A percentile compares a stretch with the other conserved stretches of the same genome.
phyloP scores from a whole-genome alignment of 1,140 invertebrate genomes.

The Zaprionus taronus region DNA sequence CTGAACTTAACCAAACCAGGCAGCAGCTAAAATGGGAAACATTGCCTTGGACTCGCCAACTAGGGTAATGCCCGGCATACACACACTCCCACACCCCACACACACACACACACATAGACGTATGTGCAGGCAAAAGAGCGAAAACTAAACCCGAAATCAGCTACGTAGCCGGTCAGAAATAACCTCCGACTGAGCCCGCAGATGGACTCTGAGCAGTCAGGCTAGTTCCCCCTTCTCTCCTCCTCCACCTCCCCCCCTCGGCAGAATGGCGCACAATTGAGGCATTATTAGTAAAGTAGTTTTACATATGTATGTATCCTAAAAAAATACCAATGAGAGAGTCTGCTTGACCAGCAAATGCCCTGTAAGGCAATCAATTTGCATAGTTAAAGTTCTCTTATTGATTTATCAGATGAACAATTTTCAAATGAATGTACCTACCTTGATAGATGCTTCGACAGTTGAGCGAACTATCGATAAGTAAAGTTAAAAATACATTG shows the following conservation, averaged over 20 bases:
- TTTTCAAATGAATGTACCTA: neutral
- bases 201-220: neutral
- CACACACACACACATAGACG: slow-evolving; percentile 12
- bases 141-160: slow-evolving; percentile 24
- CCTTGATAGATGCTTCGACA: accelerated
- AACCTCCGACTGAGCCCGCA: neutral
- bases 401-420: no score
- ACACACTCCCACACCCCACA: slow-evolving; percentile 13
- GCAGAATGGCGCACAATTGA: slow-evolving; percentile 72
- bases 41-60: slow-evolving; percentile 52
- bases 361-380: slow-evolving; percentile 5
- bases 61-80: slow-evolving; percentile 69
- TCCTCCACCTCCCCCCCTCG: neutral
- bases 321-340: neutral
- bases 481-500: no score
- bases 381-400: neutral
- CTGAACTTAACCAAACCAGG: slow-evolving; percentile 26
- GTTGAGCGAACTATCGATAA: neutral
- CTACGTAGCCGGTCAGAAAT: slow-evolving; percentile 2
- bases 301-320: slow-evolving; percentile 48
- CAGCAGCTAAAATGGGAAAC: slow-evolving; percentile 31
- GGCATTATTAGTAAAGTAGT: slow-evolving; percentile 83
- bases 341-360: neutral
- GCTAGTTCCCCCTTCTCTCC: neutral
- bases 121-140: slow-evolving; percentile 38